A percentile compares a stretch with the other conserved stretches of the same genome.
Evolutionary conservation across 2,797 vertebrate species (phyloP).

Genomic region (Aviceda leuphotes): DNA sequence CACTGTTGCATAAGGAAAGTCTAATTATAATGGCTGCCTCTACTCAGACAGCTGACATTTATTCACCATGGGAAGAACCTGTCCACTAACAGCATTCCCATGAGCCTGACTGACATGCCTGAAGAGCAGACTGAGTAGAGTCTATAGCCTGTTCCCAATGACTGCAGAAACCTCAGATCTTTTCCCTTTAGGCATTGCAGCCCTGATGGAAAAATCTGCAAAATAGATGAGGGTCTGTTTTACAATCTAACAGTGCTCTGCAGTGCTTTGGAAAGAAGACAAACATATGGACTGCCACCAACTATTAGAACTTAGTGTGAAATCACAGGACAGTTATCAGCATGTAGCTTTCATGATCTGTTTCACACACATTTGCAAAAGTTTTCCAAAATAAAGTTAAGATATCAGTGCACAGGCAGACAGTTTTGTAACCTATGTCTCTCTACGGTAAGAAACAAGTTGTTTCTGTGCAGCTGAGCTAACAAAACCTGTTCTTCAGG

Average conservation of each 20-base stretch:
- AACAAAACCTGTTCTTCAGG: not conserved
- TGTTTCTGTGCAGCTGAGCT: not conserved
- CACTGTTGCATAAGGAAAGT: not conserved
- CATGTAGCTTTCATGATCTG: not conserved
- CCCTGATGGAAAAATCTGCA: not conserved
- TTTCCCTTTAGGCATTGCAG: not conserved
- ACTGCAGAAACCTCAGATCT: not conserved
- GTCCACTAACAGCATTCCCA: slow-evolving; percentile 14
- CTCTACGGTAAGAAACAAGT: not conserved
- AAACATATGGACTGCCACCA: not conserved
- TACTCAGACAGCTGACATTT: not conserved
- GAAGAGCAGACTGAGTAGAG: not conserved
- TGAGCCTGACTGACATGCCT: not conserved
- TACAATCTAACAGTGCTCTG: not conserved
- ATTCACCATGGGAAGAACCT: slow-evolving; percentile 43
- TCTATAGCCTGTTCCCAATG: not conserved
- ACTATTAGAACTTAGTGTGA: not conserved
- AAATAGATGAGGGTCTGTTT: not conserved
- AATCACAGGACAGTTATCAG: not conserved
- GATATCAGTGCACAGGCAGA: not conserved
- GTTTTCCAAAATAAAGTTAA: not conserved
- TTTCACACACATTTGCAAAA: not conserved
- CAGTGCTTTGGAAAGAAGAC: not conserved
- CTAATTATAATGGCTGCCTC: not conserved
- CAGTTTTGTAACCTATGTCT: not conserved